Base-by-base conservation (phyloP, 2,888 invertebrate species). In the Patella depressa region DNA sequence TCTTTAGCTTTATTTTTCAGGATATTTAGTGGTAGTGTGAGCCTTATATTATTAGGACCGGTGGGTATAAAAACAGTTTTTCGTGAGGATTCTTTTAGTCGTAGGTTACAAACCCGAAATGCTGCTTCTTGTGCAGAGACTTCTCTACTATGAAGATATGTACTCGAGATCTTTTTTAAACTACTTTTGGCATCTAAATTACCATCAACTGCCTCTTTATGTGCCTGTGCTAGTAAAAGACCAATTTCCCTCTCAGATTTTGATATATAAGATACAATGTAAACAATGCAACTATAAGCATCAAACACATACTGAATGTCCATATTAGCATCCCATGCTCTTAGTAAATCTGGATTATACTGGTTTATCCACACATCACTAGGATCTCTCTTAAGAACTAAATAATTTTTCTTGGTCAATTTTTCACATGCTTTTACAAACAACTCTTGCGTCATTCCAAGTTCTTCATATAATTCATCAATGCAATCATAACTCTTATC, bases 221-320 rank as follows among this genome's bases (percentile, higher is more conserved):
- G 55, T 24, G 79, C 75, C 53, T 73, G 71, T 70, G 71, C 29
- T 3, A 82, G 69, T 11, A 82, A 79, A 14, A 34, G 77, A 73
- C 71, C 78, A 70, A 55, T 83, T 80, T 24, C 78, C 45, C 45
- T 57, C 71, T 80, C 81, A 45, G 80, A 77, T 77, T 85, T 85
- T 11, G 82, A 81, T 29, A 85, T 83, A 74, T 84, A 83, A 4
- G 83, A 81, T 0, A 84, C 80, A 70, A 85, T 84, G 29, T 84
- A 85, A 11, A 81, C 77, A 29, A 83, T 81, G 80, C 85, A 85
- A 17, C 75, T 71, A 71, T 77, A 82, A 15, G 79, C 77, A 74
- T 80, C 78, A 54, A 75, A 70, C 9, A 80, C 77, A 72, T 72
- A 81, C 55, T 81, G 81, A n/a, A 79, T 76, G 54, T 81, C 78